A percentile compares a stretch with the other conserved stretches of the same genome.
Conservation (phyloP, 2,797 vertebrate genomes). For the Apodemus agrarius region DNA sequence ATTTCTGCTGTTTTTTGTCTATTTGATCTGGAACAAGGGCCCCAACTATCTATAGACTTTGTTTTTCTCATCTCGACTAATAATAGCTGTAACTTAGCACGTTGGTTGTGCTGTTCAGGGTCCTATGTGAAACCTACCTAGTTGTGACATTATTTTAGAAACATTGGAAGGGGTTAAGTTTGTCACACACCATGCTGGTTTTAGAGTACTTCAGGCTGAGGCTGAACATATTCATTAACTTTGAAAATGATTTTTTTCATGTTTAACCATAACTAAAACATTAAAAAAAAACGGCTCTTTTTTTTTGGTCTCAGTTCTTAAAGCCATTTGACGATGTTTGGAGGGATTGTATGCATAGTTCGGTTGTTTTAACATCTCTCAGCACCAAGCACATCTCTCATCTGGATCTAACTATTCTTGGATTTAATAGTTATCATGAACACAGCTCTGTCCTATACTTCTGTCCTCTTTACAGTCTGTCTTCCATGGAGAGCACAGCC, state of each 20-base stretch:
- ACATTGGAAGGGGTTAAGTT: not conserved
- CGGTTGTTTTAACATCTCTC: not conserved
- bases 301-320: not conserved
- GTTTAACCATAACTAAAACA: not conserved
- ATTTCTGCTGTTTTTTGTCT: not conserved
- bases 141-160: not conserved
- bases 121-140: not conserved
- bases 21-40: not conserved
- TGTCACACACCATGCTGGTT: not conserved
- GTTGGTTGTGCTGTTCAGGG: not conserved
- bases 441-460: not conserved
- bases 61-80: slow-evolving; percentile 34
- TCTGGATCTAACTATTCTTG: not conserved
- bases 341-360: not conserved
- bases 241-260: slow-evolving; percentile 38
- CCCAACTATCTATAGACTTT: slow-evolving; percentile 6
- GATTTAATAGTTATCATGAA: not conserved
- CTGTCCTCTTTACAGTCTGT: not conserved
- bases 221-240: slow-evolving; percentile 30
- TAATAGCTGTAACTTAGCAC: not conserved
- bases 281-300: not conserved
- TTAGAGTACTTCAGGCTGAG: not conserved
- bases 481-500: not conserved
- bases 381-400: not conserved
- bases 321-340: not conserved